phyloP scores from a whole-genome alignment of 2,113 vertebrate genomes.

The Limanda limanda region DNA sequence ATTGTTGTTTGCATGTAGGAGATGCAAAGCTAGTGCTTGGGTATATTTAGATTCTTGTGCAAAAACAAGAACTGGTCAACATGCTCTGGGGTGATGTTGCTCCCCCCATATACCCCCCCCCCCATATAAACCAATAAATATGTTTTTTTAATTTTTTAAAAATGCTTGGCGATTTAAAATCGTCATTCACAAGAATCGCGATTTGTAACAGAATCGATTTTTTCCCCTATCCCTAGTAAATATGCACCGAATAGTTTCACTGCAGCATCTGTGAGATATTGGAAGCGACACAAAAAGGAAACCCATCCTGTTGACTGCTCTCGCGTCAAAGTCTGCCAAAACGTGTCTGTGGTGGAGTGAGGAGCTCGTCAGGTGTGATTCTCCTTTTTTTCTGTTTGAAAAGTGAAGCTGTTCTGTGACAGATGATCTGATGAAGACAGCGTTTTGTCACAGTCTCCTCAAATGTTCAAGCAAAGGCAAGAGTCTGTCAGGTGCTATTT shows the following conservation, averaged over 20 bases:
- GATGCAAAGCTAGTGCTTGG: too few species aligned
- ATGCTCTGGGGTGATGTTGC: too few species aligned
- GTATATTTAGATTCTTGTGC: too few species aligned
- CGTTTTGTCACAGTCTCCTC: neutral
- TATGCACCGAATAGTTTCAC: neutral
- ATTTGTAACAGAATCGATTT: too few species aligned
- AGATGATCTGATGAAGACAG: slow-evolving; percentile 19
- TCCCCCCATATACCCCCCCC: too few species aligned
- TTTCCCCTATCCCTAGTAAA: too few species aligned
- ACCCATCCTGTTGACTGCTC: slow-evolving; percentile 4
- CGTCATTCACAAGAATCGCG: too few species aligned
- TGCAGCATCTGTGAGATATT: neutral
- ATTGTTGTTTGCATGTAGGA: too few species aligned
- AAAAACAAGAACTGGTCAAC: too few species aligned
- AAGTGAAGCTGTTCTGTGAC: slow-evolving; percentile 14
- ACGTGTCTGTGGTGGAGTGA: neutral
- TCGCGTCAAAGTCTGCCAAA: slow-evolving; percentile 22
- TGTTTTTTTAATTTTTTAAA: too few species aligned
- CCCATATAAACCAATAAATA: too few species aligned
- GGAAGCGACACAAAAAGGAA: slow-evolving; percentile 5
- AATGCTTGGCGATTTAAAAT: too few species aligned
- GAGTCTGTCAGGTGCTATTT: slow-evolving; percentile 40
- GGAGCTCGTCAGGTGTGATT: slow-evolving; percentile 24
- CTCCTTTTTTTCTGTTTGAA: neutral
- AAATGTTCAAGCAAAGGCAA: slow-evolving; percentile 21